phyloP scores from a whole-genome alignment of 2,888 invertebrate species.

The Muschampia plurimacula region DNA sequence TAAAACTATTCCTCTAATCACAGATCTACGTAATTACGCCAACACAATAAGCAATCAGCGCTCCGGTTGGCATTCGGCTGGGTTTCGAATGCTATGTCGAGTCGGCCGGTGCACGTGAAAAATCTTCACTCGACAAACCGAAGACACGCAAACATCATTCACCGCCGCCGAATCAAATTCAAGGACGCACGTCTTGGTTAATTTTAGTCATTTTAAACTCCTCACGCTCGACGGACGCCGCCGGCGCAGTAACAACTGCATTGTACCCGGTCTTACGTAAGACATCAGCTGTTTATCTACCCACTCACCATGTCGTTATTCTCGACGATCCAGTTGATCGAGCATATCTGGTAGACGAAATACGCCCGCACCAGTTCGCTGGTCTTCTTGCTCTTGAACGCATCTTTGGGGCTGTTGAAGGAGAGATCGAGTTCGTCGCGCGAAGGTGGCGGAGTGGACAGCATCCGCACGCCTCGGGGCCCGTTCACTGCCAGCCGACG shows the following conservation, averaged over 20 bases:
- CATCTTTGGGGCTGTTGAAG: slow-evolving; percentile 95
- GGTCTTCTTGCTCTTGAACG: slow-evolving; percentile 98
- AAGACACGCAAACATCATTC: slow-evolving; percentile 43
- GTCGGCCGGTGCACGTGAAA: slow-evolving; percentile 39
- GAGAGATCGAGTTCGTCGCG: slow-evolving; percentile 92
- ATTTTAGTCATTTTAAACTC: slow-evolving; percentile 61
- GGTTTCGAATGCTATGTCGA: slow-evolving; percentile 3
- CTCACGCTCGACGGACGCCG: slow-evolving; percentile 45
- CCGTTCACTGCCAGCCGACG: slow-evolving; percentile 72
- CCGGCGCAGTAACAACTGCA: slow-evolving; percentile 52
- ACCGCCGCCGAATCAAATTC: slow-evolving; percentile 51
- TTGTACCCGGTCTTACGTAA: slow-evolving; percentile 67
- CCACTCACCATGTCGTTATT: slow-evolving; percentile 95
- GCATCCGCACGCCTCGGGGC: slow-evolving; percentile 67
- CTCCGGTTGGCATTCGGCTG: slow-evolving; percentile 17
- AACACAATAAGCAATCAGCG: slow-evolving; percentile 27
- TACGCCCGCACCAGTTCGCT: slow-evolving; percentile 96
- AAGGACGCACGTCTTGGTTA: slow-evolving; percentile 60
- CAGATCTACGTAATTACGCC: slow-evolving; percentile 16
- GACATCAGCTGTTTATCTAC: slow-evolving; percentile 59
- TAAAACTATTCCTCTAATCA: slow-evolving; percentile 21
- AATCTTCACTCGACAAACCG: slow-evolving; percentile 30
- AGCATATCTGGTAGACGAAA: slow-evolving; percentile 96
- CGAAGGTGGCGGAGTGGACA: slow-evolving; percentile 58
- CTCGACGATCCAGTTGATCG: slow-evolving; percentile 94